Evolutionary conservation across 2,888 invertebrate species (phyloP).

Genomic region (Mylabris sibirica): DNA sequence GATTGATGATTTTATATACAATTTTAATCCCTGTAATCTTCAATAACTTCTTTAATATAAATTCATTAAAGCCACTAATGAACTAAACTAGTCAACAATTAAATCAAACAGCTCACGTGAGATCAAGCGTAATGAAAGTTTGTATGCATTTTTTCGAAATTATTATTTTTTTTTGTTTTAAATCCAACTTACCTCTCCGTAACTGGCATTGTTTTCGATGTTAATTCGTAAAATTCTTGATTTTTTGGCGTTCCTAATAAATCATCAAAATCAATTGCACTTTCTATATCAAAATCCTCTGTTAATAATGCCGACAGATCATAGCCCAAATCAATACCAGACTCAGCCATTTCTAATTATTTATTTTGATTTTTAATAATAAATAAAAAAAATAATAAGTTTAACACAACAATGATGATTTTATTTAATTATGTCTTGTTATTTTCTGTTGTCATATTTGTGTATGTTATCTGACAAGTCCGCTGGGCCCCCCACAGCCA

Average conservation of each 20-base stretch:
- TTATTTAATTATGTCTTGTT: constrained; percentile 22
- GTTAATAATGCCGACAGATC: constrained; percentile 66
- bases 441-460: constrained; percentile 27
- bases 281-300: constrained; percentile 63
- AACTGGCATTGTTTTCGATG: constrained; percentile 67
- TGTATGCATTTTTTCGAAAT: constrained; percentile 15
- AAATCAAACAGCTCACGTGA: constrained; percentile 42
- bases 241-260: constrained; percentile 64
- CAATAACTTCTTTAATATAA: neutral
- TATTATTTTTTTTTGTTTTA: neutral
- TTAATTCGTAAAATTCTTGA: constrained; percentile 70
- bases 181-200: constrained; percentile 66
- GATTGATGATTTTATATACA: neutral
- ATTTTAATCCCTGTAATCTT: neutral
- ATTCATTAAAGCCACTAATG: constrained; percentile 11
- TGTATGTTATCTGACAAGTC: constrained; percentile 21
- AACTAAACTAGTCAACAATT: constrained; percentile 30
- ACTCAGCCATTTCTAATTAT: constrained; percentile 64
- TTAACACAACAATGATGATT: constrained; percentile 1
- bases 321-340: constrained; percentile 72
- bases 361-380: constrained; percentile 12
- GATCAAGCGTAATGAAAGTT: constrained; percentile 31
- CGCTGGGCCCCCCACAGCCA: constrained; percentile 23
- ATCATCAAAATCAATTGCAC: constrained; percentile 63
- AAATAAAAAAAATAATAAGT: neutral